Evolutionary conservation across 2,797 vertebrate species (phyloP).

Genomic region (Aeoliscus strigatus): DNA sequence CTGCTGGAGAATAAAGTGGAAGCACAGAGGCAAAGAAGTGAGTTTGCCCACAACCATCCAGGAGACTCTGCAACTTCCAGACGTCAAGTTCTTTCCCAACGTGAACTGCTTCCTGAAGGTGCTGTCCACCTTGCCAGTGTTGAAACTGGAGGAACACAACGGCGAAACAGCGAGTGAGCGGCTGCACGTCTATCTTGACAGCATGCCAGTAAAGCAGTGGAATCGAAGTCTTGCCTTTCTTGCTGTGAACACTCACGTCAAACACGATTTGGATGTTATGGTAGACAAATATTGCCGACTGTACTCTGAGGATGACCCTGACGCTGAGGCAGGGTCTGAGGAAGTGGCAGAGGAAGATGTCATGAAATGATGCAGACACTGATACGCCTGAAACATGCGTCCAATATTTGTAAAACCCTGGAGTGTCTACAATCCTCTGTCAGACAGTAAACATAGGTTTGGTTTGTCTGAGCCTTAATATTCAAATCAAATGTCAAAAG

Average conservation of each 20-base stretch:
- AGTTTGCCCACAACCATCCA: constrained; percentile 89
- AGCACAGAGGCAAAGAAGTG: constrained; percentile 94
- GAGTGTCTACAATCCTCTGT: no score
- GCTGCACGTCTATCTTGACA: constrained; percentile 80
- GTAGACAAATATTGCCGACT: constrained; percentile 91
- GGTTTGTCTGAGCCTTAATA: no score
- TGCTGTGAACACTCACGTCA: constrained; percentile 86
- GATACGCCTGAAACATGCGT: not conserved
- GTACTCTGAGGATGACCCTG: constrained; percentile 80
- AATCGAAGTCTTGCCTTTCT: constrained; percentile 85
- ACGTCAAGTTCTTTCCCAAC: constrained; percentile 97
- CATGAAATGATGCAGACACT: not conserved
- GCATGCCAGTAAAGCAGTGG: constrained; percentile 77
- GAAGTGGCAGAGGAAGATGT: constrained; percentile 1
- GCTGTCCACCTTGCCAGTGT: constrained; percentile 84
- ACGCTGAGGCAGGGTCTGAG: constrained; percentile 36
- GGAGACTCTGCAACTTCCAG: constrained; percentile 89
- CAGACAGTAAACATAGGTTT: no score
- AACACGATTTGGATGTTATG: constrained; percentile 92
- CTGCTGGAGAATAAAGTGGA: constrained; percentile 98
- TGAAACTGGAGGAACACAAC: constrained; percentile 80
- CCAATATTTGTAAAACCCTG: not conserved
- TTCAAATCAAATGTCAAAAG: no score
- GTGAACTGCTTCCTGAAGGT: constrained; percentile 90
- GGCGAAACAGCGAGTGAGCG: constrained; percentile 74